Evolutionary conservation across 2,888 invertebrate genomes (phyloP), one percentile per base, ranked within the genome.

Genomic region (Thelaira solivaga): DNA sequence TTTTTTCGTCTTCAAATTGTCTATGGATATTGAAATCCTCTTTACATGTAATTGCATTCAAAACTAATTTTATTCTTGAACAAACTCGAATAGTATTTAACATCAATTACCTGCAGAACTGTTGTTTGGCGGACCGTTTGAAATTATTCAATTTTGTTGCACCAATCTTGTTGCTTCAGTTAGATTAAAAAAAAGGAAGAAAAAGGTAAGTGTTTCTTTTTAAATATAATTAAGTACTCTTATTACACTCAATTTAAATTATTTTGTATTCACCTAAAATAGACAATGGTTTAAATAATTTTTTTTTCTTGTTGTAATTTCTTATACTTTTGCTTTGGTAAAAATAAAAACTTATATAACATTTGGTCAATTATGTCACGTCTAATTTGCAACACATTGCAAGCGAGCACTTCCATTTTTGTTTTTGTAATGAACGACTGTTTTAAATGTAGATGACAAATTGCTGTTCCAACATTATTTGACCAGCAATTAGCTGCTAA

Each of bases 351-450:
- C 45, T 67, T 74, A 39, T 68, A 69, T 59, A 78, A 69, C 39
- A 47, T 31, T 64, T 73, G 34, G n/a, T 68, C 65, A 68, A 68
- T 65, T 64, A 31, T 59, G 69, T 65, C 69, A 74, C 61, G 39
- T 55, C 47, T 74, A 45, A 74, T 34, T 36, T 26, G 67, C 26
- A 57, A 53, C n/a, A 29, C 36, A 20, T 39, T 16, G 3, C 22
- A 36, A 68, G 51, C 22, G 8, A 55, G 29, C 59, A 51, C 43
- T 43, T 22, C 57, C 64, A 36, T 1, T 59, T 29, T 43, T 34
- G n/a, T 7, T n/a, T 39, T 11, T 11, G 4, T 24, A 6, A 31
- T 51, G 2, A 31, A 26, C n/a, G n/a, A n/a, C n/a, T 24, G 10
- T 36, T 34, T 45, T 45, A n/a, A n/a, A n/a, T 51, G 18, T 22